Evolutionary conservation across 2,797 vertebrate genomes (phyloP), one percentile per base, ranked within the genome.

Genomic region (Hydrophis major): DNA sequence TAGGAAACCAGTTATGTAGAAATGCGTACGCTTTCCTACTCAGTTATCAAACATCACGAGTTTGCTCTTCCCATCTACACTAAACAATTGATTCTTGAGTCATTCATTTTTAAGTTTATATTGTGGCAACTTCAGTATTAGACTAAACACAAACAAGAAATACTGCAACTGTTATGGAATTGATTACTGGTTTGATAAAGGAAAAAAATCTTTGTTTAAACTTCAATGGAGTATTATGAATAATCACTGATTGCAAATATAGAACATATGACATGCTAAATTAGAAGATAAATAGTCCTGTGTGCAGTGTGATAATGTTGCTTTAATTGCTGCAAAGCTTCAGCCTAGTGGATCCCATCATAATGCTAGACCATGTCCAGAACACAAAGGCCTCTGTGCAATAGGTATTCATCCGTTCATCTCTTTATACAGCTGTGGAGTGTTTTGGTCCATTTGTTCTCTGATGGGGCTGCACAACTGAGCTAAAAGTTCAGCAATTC

Each of bases 321-420:
- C 96, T 97, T 97, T 98, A 98, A 98, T 98, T 98, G 98, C 97
- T 97, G 97, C 97, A 97, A 97, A 98, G 96, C 96, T 92, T 74
- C 94, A 97, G 96, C 97, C 93, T 95, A 96, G 97, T 95, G 96
- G 56, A 78, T 97, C 98, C 97, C 97, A 96, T 97, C 96, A 97
- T 97, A 97, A 98, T 97, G 98, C 98, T 97, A 98, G 98, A 98
- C 97, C 97, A 97, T 97, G 97, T 97, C 96, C 96, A 93, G 96
- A 98, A 98, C 98, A 99, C 99, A 99, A 99, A 99, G 98, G 97
- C 96, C 97, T 97, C 98, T 98, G 97, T 98, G 98, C 98, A 97
- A 97, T 97, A 97, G 96, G 97, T 95, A 96, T 95, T 95, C 96
- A 94, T 97, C 97, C 95, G 0, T 96, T 96, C 94, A 94, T 96